Evolutionary conservation across 2,888 invertebrate species (phyloP), one percentile per base, ranked within the genome.

Genomic region (Cordilura impudica): DNA sequence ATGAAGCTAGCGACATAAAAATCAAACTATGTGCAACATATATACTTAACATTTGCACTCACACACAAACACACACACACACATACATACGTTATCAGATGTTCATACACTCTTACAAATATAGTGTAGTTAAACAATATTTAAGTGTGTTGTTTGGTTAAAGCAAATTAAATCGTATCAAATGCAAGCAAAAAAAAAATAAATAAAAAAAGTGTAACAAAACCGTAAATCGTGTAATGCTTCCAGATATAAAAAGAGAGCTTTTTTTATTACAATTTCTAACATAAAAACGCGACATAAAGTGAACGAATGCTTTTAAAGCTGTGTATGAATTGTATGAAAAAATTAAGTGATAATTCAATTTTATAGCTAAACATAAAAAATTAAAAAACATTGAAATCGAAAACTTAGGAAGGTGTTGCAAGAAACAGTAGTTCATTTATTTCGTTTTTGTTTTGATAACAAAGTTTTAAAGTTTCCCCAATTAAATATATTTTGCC

Each of bases 201-300:
- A 35, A 54, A 5, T n/a, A 51, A 12, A 54, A 35, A 66, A 61
- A 65, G 21, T 53, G 43, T 16, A 63, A 49, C 47, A 63, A 49
- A 31, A 31, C 29, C 61, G 61, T 63, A 63, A 63, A 63, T 63
- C 61, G 49, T 63, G 61, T 63, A 63, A 63, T 63, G 47, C 43
- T 47, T 49, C 14, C 45, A 61, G 29, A 47, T 61, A 39, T 39
- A 39, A 39, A 14, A 39, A 39, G n/a, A 39, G 31, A 31, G 4
- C 8, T 10, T 31, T 10, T 61, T 61, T 61, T 61, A 61, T 47
- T 29, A 2, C 12, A 39, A 39, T 4, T 31, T 8, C 1, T n/a
- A 39, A 2, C 12, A 39, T 4, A n/a, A 39, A 39, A 39, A 14
- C 2, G n/a, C 26, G 26, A 26, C 26, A 26, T 26, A 26, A 26